Evolutionary conservation across 2,888 invertebrate genomes (phyloP), one percentile per base, ranked within the genome.

Genomic region (Pecten maximus): DNA sequence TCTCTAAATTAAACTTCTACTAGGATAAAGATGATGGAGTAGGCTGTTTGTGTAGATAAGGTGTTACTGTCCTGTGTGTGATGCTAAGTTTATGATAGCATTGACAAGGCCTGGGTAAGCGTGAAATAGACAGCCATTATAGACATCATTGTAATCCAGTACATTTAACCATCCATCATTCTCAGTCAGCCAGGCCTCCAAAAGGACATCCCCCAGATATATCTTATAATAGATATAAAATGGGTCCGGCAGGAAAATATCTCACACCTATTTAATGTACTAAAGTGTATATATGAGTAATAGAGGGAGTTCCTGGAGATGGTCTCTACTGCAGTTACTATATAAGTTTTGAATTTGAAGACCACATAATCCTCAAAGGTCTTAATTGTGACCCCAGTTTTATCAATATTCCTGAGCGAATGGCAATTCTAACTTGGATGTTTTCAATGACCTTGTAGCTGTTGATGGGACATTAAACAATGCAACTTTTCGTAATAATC

Each of bases 111-210:
- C 74, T 74, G 74, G 74, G 6, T 23, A 23, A 35, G 74, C 74
- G 74, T 74, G 74, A 74, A 74, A 74, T 74, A 74, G 74, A 35
- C 28, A 28, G 35, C 74, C 35, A 74, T 74, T 74, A 74, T 74
- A 35, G 8, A 35, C 28, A 54, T 6, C 74, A 74, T 28, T 74
- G 15, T 74, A 35, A 74, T 74, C 74, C 16, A 35, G 74, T 28
- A 6, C 54, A 74, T 74, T 35, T 74, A 8, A 74, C 35, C 74
- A 74, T 74, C 74, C 74, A 74, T 74, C 74, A 74, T 74, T 74
- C 35, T 74, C 74, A 35, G 74, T 74, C 28, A 74, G 74, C 74
- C 28, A 28, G 54, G 54, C 23, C 74, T 74, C 60, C 23, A 60
- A 74, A 23, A 74, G 35, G 35, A 35, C 74, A 8, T 74, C 35